These are phyloP conservation scores for Clarias platycephalus DNA, from an alignment of 2,797 vertebrate species.

Conservation along the genomic window DNA sequence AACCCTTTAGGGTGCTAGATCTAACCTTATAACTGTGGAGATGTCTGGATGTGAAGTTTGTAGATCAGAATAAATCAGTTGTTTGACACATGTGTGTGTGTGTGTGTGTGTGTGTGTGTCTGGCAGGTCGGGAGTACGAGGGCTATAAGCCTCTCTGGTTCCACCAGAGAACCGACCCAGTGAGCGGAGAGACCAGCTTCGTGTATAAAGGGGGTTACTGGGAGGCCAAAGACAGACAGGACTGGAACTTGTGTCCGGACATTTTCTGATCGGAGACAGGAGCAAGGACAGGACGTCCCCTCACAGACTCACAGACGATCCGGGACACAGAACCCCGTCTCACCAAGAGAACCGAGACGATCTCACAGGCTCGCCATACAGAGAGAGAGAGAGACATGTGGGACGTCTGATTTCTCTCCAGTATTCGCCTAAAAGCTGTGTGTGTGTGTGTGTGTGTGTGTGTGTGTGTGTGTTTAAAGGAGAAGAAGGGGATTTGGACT, in stretches of 20 bases:
- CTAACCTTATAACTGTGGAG: neutral
- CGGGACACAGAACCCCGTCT: neutral
- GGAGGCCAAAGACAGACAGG: conserved; percentile 90
- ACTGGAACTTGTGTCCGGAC: conserved; percentile 88
- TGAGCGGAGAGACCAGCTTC: conserved; percentile 87
- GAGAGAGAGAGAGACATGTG: neutral
- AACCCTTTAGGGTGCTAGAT: neutral
- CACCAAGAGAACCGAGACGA: neutral
- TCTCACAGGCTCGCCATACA: neutral
- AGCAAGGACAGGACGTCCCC: neutral
- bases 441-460: conserved; percentile 26
- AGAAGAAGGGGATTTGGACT: conserved; percentile 37
- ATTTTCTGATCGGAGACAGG: conserved; percentile 82
- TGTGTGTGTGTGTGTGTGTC: conserved; percentile 23
- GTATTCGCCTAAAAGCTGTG: neutral
- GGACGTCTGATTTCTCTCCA: neutral
- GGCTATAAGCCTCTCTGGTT: conserved; percentile 91
- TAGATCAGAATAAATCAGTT: neutral
- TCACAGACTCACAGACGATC: neutral
- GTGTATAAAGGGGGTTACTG: conserved; percentile 97
- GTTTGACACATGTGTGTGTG: neutral
- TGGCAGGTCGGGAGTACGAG: conserved; percentile 85
- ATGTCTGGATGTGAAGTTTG: neutral
- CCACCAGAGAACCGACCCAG: conserved; percentile 83
- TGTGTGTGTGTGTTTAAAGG: conserved; percentile 36